Evolutionary conservation across 1,140 invertebrate species (phyloP).

Genomic region (Aplysia californica): DNA sequence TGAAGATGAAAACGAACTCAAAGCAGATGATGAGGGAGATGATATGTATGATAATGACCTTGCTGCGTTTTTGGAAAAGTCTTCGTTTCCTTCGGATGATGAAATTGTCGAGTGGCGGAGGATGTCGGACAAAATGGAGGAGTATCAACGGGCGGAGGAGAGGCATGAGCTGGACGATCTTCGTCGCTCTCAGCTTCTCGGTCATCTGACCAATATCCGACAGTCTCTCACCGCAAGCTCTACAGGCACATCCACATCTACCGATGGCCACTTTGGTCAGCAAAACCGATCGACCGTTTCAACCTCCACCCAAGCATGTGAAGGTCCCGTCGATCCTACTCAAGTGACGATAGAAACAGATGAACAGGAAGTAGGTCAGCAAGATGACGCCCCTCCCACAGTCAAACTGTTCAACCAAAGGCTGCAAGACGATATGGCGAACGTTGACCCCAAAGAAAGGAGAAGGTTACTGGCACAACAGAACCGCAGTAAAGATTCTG

Average conservation of each 20-base stretch:
- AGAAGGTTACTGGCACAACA: not conserved
- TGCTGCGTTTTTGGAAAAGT: slow-evolving; percentile 20
- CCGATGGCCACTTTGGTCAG: not conserved
- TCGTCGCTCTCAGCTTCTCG: not conserved
- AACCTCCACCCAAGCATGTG: not conserved
- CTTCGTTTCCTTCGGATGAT: slow-evolving; percentile 1
- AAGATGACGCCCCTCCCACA: too few species aligned
- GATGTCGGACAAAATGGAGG: slow-evolving; percentile 1
- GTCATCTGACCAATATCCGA: not conserved
- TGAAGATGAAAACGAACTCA: not conserved
- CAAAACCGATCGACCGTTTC: not conserved
- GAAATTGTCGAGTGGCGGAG: slow-evolving; percentile 10
- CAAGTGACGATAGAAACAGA: too few species aligned
- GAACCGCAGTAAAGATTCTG: not conserved
- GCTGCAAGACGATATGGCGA: not conserved
- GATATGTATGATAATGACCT: slow-evolving; percentile 37
- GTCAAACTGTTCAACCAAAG: not conserved
- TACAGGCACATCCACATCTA: not conserved
- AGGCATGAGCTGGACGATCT: not conserved
- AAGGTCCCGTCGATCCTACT: too few species aligned
- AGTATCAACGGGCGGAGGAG: not conserved
- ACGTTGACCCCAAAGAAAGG: not conserved
- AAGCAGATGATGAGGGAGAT: not conserved
- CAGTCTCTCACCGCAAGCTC: not conserved
- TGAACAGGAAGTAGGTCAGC: too few species aligned